These are phyloP conservation scores for Deroplatys truncata DNA, from an alignment of 2,888 invertebrate species.

Conservation along the genomic window DNA sequence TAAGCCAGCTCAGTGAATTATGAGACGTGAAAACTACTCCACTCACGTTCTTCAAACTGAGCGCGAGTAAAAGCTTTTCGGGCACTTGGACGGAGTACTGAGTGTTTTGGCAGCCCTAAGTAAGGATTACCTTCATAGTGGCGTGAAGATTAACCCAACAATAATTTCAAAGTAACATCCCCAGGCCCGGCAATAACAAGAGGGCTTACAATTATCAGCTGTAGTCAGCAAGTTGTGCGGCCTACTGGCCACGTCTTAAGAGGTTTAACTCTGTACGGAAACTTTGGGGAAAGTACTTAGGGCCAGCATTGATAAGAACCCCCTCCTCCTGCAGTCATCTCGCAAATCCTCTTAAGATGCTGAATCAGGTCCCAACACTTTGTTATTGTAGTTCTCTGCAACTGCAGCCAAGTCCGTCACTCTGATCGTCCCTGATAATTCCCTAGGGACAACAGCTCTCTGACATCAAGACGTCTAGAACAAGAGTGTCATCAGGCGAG, in stretches of 20 bases:
- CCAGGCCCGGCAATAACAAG: neutral
- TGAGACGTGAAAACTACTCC: too few relatives aligned
- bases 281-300: neutral
- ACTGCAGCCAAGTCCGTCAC: too few relatives aligned
- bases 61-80: too few relatives aligned
- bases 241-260: neutral
- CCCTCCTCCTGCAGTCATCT: neutral
- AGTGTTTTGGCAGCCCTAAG: too few relatives aligned
- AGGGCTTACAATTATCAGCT: neutral
- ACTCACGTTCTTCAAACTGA: too few relatives aligned
- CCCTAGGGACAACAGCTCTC: too few relatives aligned
- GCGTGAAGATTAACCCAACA: neutral
- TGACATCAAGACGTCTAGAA: too few relatives aligned
- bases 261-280: neutral
- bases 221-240: neutral
- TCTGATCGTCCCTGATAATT: too few relatives aligned
- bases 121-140: neutral
- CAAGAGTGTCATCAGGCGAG: too few relatives aligned
- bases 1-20: too few relatives aligned
- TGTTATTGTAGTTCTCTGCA: too few relatives aligned
- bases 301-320: neutral
- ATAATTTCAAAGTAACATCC: neutral
- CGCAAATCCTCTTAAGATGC: neutral
- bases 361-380: neutral
- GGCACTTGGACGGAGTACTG: too few relatives aligned